Evolutionary conservation across 1,140 invertebrate species (phyloP), one percentile per base, ranked within the genome.

Genomic region (Brachionus calyciflorus): DNA sequence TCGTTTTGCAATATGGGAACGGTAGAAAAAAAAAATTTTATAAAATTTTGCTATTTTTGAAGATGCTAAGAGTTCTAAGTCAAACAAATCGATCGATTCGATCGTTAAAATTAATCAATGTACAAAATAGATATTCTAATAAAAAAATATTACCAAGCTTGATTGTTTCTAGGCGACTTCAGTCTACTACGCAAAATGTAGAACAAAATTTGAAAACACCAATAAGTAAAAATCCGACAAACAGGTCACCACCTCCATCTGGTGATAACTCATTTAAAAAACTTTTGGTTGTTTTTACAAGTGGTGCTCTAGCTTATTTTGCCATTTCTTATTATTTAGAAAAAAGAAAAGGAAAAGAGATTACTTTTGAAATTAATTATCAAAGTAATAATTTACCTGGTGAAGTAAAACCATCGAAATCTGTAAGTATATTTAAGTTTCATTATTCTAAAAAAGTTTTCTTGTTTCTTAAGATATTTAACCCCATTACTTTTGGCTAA

Each of bases 261-360:
- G 41, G 51, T 51, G n/a, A 49, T 14, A 73, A 37, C 9, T 33
- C 21, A 7, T 49, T 73, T 30, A 73, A 19, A 55, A 65, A 65
- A 26, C 14, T 65, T 24, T 28, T 65, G 9, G 60, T 65, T 5
- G 26, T 73, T 14, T 73, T 73, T 55, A 28, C 69, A 17, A 73
- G 69, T 55, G 69, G 69, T 10, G 51, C 51, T 19, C 26, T 73
- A 3, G 69, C 51, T 24, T 73, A 73, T 53, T 73, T 73, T 40
- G 46, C 28, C 1, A 49, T 73, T 24, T 51, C 46, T 1, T 73
- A 73, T 51, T 49, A 51, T 33, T 41, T 73, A n/a, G 69, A 73
- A 17, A 73, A 73, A 6, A 33, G 30, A 55, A 37, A 49, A 19
- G 17, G 17, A 30, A 73, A 41, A n/a, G 3, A 48, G 19, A 19